phyloP scores from a whole-genome alignment of 2,113 vertebrate species.

The Microcebus jonahi region DNA sequence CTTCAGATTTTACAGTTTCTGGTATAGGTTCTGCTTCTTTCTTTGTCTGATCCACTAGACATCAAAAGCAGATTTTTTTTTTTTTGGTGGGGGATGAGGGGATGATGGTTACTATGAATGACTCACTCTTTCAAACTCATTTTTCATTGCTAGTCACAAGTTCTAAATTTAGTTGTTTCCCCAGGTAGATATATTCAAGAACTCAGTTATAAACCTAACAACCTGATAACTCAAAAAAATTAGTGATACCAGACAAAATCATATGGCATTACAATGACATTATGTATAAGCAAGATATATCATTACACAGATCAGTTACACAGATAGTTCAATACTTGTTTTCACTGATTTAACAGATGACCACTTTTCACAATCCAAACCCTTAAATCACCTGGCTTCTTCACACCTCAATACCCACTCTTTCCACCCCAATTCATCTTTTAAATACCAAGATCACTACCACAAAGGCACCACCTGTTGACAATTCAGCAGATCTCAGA shows the following conservation, averaged over 20 bases:
- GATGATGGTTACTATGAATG: not conserved
- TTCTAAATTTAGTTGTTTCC: conserved; percentile 20
- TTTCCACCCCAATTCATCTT: not conserved
- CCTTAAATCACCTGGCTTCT: not conserved
- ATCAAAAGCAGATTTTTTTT: conserved; percentile 59
- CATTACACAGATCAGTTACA: not conserved
- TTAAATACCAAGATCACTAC: not conserved
- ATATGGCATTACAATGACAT: not conserved
- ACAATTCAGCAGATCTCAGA: conserved; percentile 14
- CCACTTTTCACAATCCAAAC: not conserved
- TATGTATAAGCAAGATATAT: not conserved
- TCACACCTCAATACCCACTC: not conserved
- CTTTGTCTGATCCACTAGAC: conserved; percentile 95
- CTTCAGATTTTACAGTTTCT: conserved; percentile 93
- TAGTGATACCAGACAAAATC: not conserved
- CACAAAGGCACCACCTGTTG: conserved; percentile 28
- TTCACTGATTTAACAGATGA: not conserved
- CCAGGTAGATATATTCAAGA: not conserved
- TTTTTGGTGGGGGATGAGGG: not conserved
- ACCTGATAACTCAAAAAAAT: not conserved
- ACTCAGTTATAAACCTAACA: conserved; percentile 48
- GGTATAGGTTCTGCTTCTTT: conserved; percentile 93
- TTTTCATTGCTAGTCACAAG: conserved; percentile 23
- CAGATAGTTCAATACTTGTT: not conserved
- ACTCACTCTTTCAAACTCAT: conserved; percentile 38